phyloP scores from a whole-genome alignment of 2,113 vertebrate species.

The Crocuta crocuta region DNA sequence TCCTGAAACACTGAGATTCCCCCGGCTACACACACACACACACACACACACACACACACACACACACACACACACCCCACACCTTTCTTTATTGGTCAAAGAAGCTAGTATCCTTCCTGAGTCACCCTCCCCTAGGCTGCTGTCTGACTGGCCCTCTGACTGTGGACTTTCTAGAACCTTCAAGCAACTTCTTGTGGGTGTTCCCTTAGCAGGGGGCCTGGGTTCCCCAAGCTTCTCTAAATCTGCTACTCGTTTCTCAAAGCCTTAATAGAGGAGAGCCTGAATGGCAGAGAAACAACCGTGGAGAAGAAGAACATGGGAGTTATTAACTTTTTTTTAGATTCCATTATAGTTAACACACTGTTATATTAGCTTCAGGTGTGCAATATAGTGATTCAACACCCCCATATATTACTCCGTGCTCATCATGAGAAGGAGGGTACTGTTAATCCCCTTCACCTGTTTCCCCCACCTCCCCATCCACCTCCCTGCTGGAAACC shows the following conservation, averaged over 20 bases:
- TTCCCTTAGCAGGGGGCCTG: neutral
- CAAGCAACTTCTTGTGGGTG: neutral
- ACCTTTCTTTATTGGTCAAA: neutral
- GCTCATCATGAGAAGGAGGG: neutral
- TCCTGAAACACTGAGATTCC: neutral
- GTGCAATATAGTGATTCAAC: neutral
- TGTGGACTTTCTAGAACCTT: neutral
- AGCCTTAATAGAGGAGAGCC: neutral
- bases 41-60: neutral
- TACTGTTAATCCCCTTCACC: neutral
- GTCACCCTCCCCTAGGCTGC: neutral
- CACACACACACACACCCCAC: neutral
- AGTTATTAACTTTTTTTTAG: neutral
- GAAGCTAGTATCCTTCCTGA: neutral
- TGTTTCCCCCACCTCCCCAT: neutral
- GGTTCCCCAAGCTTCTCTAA: neutral
- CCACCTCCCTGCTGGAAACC: neutral
- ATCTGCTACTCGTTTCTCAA: neutral
- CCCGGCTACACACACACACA: neutral
- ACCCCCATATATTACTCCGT: neutral
- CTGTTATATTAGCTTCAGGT: neutral
- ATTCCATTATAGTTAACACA: neutral
- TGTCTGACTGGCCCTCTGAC: neutral
- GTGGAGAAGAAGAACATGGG: neutral
- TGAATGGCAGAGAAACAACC: no score